Conservation (phyloP, 2,113 vertebrate genomes). For the Nothobranchius furzeri region DNA sequence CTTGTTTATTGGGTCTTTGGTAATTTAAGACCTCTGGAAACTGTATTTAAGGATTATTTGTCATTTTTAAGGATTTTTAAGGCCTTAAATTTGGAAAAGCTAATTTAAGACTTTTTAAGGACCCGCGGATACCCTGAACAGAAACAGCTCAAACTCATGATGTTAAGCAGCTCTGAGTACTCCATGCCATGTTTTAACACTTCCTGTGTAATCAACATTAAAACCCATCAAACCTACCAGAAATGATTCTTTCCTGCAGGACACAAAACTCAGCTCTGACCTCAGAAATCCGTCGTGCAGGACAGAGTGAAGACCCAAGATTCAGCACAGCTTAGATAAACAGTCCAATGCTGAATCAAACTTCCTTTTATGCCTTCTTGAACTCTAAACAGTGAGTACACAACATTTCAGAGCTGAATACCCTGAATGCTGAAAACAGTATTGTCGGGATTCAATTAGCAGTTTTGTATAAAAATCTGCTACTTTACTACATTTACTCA, state of each 20-base stretch:
- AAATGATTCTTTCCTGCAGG: neutral
- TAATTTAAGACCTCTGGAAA: too few species aligned
- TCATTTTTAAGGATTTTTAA: too few species aligned
- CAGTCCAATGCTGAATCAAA: slow-evolving; percentile 47
- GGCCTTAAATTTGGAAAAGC: too few species aligned
- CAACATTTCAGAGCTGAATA: neutral
- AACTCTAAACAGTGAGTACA: too few species aligned
- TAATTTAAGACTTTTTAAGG: too few species aligned
- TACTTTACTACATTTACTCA: neutral
- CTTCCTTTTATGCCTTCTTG: neutral
- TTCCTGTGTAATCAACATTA: neutral
- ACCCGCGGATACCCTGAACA: too few species aligned
- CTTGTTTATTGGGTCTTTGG: too few species aligned
- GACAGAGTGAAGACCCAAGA: too few species aligned
- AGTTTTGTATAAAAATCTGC: neutral
- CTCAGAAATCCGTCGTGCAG: slow-evolving; percentile 7
- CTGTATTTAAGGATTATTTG: too few species aligned
- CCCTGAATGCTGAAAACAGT: neutral
- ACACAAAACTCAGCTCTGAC: neutral
- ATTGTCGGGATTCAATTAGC: neutral
- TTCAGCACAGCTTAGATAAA: slow-evolving; percentile 6
- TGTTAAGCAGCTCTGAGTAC: neutral
- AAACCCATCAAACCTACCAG: slow-evolving; percentile 10
- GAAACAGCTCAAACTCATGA: neutral
- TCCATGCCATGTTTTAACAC: neutral